Evolutionary conservation across 2,113 vertebrate species (phyloP).

Genomic region (Onychostruthus taczanowskii): DNA sequence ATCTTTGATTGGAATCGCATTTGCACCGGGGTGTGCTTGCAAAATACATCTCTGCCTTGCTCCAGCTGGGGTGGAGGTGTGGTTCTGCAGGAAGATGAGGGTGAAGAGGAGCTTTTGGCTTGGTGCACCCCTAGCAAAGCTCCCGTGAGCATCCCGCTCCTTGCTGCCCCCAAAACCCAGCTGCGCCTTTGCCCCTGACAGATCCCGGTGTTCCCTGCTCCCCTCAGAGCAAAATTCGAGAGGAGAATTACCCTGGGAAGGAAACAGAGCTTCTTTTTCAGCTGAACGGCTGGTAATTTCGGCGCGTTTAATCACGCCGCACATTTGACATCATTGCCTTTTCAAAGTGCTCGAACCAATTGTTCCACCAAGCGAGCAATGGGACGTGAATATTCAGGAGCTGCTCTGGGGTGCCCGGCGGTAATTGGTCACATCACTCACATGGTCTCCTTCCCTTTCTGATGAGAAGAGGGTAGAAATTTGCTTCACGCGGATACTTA

Average conservation of each 20-base stretch:
- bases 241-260: background rate
- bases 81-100: background rate
- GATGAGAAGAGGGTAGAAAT: conserved; percentile 31
- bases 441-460: conserved; percentile 35
- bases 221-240: background rate
- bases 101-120: background rate
- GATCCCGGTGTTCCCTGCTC: background rate
- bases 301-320: background rate
- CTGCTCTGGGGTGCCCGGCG: conserved; percentile 14
- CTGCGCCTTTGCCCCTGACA: background rate
- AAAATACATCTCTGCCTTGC: background rate
- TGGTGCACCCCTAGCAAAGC: background rate
- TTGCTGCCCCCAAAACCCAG: background rate
- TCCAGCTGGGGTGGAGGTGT: background rate
- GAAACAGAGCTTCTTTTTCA: background rate
- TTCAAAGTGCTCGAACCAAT: conserved; percentile 31
- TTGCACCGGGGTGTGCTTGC: background rate
- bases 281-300: background rate
- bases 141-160: rapidly evolving
- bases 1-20: background rate
- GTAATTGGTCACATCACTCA: conserved; percentile 54
- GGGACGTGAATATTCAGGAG: conserved; percentile 46
- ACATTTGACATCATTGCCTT: conserved; percentile 50
- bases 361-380: conserved; percentile 46
- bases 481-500: background rate